A percentile compares a stretch with the other conserved stretches of the same genome.
These are phyloP conservation scores for Eremophila alpestris DNA, from an alignment of 2,797 vertebrate species.

Conservation along the genomic window DNA sequence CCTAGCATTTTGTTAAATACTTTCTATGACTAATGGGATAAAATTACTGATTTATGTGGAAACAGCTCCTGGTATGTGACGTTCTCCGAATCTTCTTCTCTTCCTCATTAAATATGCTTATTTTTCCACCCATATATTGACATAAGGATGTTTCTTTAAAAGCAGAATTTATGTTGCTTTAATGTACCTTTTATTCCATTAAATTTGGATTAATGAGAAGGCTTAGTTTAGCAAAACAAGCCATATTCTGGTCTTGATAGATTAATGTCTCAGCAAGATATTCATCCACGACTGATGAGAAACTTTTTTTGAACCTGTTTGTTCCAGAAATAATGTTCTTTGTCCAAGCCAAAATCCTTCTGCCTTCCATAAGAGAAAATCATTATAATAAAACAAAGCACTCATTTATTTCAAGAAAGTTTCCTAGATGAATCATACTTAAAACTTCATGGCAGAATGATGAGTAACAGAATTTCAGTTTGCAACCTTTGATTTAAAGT, in stretches of 20 bases:
- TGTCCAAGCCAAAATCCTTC: neutral
- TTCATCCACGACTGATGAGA: neutral
- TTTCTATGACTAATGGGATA: neutral
- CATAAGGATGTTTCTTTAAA: neutral
- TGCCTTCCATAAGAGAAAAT: neutral
- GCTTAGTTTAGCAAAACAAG: neutral
- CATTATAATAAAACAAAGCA: neutral
- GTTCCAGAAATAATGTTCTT: neutral
- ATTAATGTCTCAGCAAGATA: neutral
- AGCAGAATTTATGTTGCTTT: neutral
- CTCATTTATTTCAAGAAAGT: neutral
- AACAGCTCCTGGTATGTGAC: neutral
- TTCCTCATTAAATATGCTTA: neutral
- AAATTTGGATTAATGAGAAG: neutral
- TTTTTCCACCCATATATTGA: neutral
- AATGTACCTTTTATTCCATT: neutral
- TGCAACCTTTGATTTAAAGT: neutral
- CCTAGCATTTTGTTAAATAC: neutral
- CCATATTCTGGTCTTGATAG: neutral
- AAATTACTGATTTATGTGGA: neutral
- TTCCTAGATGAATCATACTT: neutral
- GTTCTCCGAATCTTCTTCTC: neutral
- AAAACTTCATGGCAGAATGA: neutral
- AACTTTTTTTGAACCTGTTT: neutral
- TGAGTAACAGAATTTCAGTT: neutral